phyloP scores from a whole-genome alignment of 2,888 invertebrate species.

The Coelogynopora nodosa region DNA sequence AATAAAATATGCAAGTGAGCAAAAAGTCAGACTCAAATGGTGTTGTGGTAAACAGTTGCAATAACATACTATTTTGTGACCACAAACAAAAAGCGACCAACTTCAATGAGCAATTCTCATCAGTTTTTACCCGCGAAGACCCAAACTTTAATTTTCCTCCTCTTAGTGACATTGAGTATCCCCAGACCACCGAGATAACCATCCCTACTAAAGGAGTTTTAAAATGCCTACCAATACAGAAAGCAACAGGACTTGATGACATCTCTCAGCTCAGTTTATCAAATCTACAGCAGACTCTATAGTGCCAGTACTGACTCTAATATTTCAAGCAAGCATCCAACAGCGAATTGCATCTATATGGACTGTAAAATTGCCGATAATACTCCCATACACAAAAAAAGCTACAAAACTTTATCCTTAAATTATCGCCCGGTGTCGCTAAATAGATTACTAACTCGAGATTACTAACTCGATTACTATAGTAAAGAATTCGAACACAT shows the following conservation, averaged over 20 bases:
- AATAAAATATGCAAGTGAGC: background rate
- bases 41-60: background rate
- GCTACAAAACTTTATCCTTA: background rate
- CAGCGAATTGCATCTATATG: background rate
- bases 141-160: background rate
- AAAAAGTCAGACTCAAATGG: background rate
- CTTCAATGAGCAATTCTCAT: background rate
- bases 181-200: background rate
- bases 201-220: background rate
- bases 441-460: no score
- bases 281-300: background rate
- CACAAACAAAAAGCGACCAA: background rate
- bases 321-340: background rate
- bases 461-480: background rate
- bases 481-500: background rate
- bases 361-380: background rate
- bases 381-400: background rate
- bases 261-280: background rate
- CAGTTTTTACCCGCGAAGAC: background rate
- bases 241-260: background rate
- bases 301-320: background rate
- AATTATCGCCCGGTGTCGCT: background rate
- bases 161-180: background rate
- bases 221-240: background rate
- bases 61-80: background rate